phyloP scores from a whole-genome alignment of 2,113 vertebrate genomes.

The Melanostigma gelatinosum region DNA sequence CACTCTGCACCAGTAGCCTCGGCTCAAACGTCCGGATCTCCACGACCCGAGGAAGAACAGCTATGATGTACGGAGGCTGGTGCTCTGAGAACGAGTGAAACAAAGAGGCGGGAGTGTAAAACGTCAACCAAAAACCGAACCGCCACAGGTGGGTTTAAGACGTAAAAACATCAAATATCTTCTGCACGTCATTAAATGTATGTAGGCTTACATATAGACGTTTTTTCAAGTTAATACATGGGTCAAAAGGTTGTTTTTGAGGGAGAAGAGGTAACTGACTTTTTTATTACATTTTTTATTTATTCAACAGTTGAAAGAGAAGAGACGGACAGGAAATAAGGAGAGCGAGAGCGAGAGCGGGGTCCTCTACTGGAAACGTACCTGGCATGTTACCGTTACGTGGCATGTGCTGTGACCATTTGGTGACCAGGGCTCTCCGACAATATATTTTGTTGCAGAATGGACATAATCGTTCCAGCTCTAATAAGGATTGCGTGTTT shows the following conservation, averaged over 20 bases:
- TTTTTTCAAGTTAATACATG: background rate
- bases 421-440: background rate
- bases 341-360: no score
- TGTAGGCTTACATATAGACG: background rate
- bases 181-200: background rate
- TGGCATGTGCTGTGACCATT: background rate
- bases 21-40: slow-evolving; percentile 97
- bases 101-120: background rate
- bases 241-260: background rate
- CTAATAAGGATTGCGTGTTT: background rate
- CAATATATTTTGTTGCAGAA: background rate
- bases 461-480: background rate
- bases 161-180: background rate
- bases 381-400: background rate
- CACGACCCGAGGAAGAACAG: slow-evolving; percentile 94
- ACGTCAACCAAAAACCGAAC: background rate
- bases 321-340: background rate
- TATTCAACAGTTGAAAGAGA: background rate
- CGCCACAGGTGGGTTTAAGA: background rate
- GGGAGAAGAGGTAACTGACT: background rate
- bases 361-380: background rate
- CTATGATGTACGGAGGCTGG: slow-evolving; percentile 97
- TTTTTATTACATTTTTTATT: background rate
- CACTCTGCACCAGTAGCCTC: slow-evolving; percentile 94
- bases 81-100: slow-evolving; percentile 83